Conservation (phyloP, 1,140 invertebrate species). For the Drosophila quadrilineata region DNA sequence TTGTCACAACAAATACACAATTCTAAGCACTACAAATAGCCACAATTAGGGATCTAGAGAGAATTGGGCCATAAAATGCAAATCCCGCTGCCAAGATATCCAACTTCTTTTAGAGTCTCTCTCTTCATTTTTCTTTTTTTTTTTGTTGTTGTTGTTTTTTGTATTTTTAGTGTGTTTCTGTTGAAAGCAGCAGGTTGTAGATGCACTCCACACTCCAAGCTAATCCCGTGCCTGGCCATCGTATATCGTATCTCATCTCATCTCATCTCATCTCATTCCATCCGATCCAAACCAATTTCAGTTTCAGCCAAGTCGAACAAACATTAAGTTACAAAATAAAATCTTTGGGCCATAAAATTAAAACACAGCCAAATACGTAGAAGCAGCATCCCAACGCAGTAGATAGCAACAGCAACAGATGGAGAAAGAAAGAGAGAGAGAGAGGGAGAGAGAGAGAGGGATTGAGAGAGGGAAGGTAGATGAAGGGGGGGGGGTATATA, state of each 20-base stretch:
- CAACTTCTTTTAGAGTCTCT: slow-evolving; percentile 2
- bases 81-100: slow-evolving; percentile 31
- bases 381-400: slow-evolving; percentile 17
- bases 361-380: slow-evolving; percentile 65
- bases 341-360: slow-evolving; percentile 74
- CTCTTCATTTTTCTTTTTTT: background rate
- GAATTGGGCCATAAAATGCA: slow-evolving; percentile 53
- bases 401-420: slow-evolving; percentile 7
- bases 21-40: slow-evolving; percentile 43
- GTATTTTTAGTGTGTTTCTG: slow-evolving; percentile 58
- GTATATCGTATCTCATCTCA: too few species aligned
- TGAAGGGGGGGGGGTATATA: too few species aligned
- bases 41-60: slow-evolving; percentile 34
- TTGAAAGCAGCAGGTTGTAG: slow-evolving; percentile 65
- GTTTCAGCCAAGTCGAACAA: slow-evolving; percentile 46
- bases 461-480: background rate
- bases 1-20: slow-evolving; percentile 27
- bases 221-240: too few species aligned
- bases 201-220: slow-evolving; percentile 26
- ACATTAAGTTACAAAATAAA: slow-evolving; percentile 78
- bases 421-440: background rate
- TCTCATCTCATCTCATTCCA: too few species aligned
- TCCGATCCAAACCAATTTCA: slow-evolving; percentile 22
- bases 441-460: background rate
- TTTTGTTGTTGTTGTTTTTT: too few species aligned